A percentile compares a stretch with the other conserved stretches of the same genome.
Conservation (phyloP, 2,888 invertebrate species). For the Scaptomyza cyrtandrae region DNA sequence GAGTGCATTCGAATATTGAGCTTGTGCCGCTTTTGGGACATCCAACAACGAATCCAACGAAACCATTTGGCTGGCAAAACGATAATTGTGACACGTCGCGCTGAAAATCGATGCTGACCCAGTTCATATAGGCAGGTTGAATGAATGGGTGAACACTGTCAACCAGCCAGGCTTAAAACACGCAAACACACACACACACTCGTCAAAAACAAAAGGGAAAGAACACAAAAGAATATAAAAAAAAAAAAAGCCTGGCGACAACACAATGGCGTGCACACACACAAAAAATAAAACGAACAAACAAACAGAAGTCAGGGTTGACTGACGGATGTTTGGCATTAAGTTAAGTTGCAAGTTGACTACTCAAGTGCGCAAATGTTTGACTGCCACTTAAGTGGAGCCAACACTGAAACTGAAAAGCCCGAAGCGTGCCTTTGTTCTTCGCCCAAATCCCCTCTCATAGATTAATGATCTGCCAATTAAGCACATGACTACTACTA, state of each 20-base stretch:
- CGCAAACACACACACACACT: background rate
- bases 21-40: conserved; percentile 15
- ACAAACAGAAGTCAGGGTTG: background rate
- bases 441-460: conserved; percentile 6
- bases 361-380: conserved; percentile 65
- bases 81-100: conserved; percentile 76
- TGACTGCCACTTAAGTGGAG: conserved; percentile 70
- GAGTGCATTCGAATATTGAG: conserved; percentile 43
- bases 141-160: conserved; percentile 6
- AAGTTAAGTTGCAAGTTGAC: conserved; percentile 76
- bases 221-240: background rate
- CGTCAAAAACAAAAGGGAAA: background rate
- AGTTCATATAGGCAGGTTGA: conserved; percentile 49
- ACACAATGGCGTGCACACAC: conserved; percentile 26
- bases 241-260: conserved; percentile 9
- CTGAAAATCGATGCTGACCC: conserved; percentile 79
- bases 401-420: conserved; percentile 17
- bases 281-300: conserved; percentile 15
- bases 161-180: conserved; percentile 3
- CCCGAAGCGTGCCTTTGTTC: conserved; percentile 2
- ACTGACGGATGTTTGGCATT: conserved; percentile 67
- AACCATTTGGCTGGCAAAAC: conserved; percentile 23
- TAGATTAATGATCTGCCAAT: conserved; percentile 70
- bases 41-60: too few species aligned
- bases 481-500: conserved; percentile 54